Evolutionary conservation across 2,888 invertebrate genomes (phyloP).

Genomic region (Anorthoa munda): DNA sequence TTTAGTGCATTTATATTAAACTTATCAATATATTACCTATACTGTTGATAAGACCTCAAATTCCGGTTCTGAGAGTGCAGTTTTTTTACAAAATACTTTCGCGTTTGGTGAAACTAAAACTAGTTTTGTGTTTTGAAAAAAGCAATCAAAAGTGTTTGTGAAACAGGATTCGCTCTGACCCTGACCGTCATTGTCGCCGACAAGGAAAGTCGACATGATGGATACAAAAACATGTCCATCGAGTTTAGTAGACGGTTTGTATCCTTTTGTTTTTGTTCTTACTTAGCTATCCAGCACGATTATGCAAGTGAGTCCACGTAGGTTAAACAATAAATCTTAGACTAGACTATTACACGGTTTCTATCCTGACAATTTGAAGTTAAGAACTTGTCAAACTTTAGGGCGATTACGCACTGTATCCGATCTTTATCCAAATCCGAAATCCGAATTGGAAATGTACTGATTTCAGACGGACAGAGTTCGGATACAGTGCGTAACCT

Average conservation of each 20-base stretch:
- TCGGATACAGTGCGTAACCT: no score
- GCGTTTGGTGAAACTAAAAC: conserved; percentile 18
- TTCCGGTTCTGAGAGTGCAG: neutral
- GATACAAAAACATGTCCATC: neutral
- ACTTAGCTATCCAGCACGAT: neutral
- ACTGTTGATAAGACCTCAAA: neutral
- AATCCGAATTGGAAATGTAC: no score
- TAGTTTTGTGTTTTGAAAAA: conserved; percentile 35
- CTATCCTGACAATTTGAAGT: neutral
- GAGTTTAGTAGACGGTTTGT: conserved; percentile 22
- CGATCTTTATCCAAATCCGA: no score
- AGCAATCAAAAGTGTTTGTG: conserved; percentile 2
- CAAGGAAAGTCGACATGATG: neutral
- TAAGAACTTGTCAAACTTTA: neutral
- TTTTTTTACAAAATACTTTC: conserved; percentile 11
- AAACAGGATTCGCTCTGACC: conserved; percentile 17
- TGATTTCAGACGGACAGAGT: no score
- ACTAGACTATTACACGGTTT: no score
- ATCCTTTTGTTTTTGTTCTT: neutral
- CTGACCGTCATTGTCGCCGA: neutral
- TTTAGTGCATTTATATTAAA: neutral
- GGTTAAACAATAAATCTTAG: no score
- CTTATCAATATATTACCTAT: neutral
- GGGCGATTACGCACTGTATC: neutral
- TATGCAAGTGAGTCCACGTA: no score